Evolutionary conservation across 2,797 vertebrate genomes (phyloP).

Genomic region (Spinus olivaceus): DNA sequence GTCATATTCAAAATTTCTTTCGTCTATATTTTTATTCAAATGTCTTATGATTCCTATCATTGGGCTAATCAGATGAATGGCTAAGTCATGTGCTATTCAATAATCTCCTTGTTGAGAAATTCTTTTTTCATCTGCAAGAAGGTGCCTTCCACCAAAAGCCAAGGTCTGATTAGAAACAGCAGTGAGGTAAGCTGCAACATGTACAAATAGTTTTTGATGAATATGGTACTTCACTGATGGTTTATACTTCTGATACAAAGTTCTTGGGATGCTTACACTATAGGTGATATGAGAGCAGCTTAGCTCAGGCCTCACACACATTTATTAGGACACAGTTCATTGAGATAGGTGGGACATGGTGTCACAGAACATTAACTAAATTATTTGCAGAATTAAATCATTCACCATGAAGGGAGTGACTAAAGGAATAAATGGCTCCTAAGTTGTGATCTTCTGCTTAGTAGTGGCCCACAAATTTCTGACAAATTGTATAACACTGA

Average conservation of each 20-base stretch:
- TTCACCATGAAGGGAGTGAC: background rate
- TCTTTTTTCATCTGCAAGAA: background rate
- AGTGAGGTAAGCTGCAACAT: background rate
- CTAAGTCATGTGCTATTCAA: conserved; percentile 70
- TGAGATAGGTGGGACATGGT: background rate
- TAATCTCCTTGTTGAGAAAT: conserved; percentile 58
- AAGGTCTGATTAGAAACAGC: background rate
- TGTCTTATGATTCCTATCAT: conserved; percentile 71
- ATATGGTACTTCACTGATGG: background rate
- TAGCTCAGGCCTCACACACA: background rate
- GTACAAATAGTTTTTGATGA: background rate
- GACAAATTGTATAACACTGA: background rate
- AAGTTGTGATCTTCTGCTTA: background rate
- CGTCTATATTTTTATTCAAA: conserved; percentile 25
- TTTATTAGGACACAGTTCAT: background rate
- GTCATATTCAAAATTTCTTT: background rate
- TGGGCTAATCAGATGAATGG: conserved; percentile 65
- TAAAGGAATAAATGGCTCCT: background rate
- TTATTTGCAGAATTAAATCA: background rate
- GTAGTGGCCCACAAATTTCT: background rate
- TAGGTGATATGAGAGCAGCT: background rate
- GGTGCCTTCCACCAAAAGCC: background rate
- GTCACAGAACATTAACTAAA: background rate
- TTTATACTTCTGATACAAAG: background rate
- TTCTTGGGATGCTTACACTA: background rate